Conservation (phyloP, 1,140 invertebrate genomes). For the Theocolax elegans region DNA sequence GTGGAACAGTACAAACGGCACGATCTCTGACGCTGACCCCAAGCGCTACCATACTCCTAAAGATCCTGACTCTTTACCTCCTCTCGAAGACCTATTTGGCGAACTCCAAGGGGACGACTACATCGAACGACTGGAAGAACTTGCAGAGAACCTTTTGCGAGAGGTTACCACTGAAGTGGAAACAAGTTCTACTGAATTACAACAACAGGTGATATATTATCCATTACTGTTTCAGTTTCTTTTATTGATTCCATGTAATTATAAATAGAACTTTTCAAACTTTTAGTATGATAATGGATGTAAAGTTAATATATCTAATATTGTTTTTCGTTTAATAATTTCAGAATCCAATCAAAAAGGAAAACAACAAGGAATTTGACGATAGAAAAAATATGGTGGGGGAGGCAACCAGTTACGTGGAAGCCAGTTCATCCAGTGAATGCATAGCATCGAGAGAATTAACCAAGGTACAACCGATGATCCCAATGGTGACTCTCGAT, state of each 20-base stretch:
- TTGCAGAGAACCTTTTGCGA: conserved; percentile 82
- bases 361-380: conserved; percentile 51
- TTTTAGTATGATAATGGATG: conserved; percentile 21
- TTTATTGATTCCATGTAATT: too few relatives aligned
- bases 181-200: conserved; percentile 71
- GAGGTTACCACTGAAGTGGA: conserved; percentile 81
- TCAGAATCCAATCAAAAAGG: conserved; percentile 44
- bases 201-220: conserved; percentile 70
- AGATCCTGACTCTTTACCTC: conserved; percentile 79
- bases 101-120: conserved; percentile 75
- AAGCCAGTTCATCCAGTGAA: conserved; percentile 75
- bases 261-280: not conserved
- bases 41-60: conserved; percentile 69
- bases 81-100: conserved; percentile 82
- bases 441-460: conserved; percentile 39
- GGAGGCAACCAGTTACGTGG: conserved; percentile 81
- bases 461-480: not conserved
- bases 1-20: conserved; percentile 74
- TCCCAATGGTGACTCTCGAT: conserved; percentile 5
- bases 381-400: conserved; percentile 76
- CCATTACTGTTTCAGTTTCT: too few relatives aligned
- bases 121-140: conserved; percentile 78
- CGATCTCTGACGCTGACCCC: conserved; percentile 60
- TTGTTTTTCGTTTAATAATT: conserved; percentile 17
- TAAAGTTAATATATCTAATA: not conserved